Conservation (phyloP, 2,797 vertebrate species). For the Kryptolebias ocellatus region DNA sequence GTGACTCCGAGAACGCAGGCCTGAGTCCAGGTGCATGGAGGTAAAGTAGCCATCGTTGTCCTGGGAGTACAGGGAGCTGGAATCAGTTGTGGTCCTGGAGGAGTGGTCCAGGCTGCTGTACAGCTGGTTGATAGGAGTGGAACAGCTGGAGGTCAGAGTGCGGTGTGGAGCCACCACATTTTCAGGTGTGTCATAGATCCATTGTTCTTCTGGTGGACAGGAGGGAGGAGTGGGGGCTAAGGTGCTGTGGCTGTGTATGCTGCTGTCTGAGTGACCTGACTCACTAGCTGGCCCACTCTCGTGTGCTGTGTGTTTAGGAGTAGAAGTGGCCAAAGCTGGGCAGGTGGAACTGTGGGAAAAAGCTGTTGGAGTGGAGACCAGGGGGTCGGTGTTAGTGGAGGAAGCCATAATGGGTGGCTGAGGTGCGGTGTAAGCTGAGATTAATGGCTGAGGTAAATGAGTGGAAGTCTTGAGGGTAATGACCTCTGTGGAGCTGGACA, state of each 20-base stretch:
- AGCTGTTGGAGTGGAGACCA: constrained; percentile 50
- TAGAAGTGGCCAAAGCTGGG: constrained; percentile 74
- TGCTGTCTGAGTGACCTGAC: constrained; percentile 83
- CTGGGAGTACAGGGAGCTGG: constrained; percentile 88
- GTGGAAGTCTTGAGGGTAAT: constrained; percentile 84
- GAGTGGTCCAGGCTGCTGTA: constrained; percentile 88
- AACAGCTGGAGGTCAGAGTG: constrained; percentile 83
- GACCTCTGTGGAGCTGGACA: constrained; percentile 89
- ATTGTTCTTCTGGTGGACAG: constrained; percentile 78
- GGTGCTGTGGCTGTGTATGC: constrained; percentile 73
- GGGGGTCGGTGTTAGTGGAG: constrained; percentile 64
- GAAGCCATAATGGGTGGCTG: constrained; percentile 77
- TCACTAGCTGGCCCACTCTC: constrained; percentile 80
- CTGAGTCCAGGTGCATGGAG: constrained; percentile 85
- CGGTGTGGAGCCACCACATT: constrained; percentile 78
- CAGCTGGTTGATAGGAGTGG: constrained; percentile 87
- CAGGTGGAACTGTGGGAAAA: constrained; percentile 73
- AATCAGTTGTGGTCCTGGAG: constrained; percentile 82
- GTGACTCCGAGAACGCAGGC: constrained; percentile 79
- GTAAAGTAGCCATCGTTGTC: constrained; percentile 89
- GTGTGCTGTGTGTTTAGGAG: constrained; percentile 62
- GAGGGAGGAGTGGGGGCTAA: constrained; percentile 69
- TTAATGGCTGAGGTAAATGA: constrained; percentile 58
- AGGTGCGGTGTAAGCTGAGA: constrained; percentile 58
- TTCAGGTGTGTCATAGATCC: constrained; percentile 84